Percentiles rank a stretch among this genome's conserved stretches.
Evolutionary conservation across 1,140 invertebrate species (phyloP).

Genomic region (Arion vulgaris): DNA sequence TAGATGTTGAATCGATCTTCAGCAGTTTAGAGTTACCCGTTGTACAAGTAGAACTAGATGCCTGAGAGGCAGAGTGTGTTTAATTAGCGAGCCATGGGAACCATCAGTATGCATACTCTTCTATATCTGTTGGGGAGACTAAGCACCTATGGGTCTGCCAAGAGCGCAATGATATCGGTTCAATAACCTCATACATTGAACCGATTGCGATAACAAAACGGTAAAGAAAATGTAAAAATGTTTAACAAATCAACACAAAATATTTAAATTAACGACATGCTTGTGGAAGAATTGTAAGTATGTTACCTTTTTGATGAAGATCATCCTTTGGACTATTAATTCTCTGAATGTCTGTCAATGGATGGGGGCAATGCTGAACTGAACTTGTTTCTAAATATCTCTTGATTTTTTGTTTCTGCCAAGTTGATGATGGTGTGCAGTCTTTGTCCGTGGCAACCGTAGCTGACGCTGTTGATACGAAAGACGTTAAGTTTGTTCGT

Average conservation of each 20-base stretch:
- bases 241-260: neutral
- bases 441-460: neutral
- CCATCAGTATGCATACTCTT: too few relatives aligned
- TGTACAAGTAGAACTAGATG: too few relatives aligned
- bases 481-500: neutral
- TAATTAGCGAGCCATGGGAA: too few relatives aligned
- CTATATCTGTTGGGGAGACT: too few relatives aligned
- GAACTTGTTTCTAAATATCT: neutral
- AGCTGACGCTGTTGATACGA: neutral
- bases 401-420: neutral
- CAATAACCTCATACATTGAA: neutral
- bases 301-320: neutral
- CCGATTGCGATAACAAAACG: neutral
- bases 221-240: neutral
- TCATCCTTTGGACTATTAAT: neutral
- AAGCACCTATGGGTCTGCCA: too few relatives aligned
- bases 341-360: neutral
- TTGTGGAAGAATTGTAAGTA: too few relatives aligned
- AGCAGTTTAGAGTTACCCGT: too few relatives aligned
- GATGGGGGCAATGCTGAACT: neutral
- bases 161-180: too few relatives aligned
- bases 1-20: too few relatives aligned
- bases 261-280: neutral
- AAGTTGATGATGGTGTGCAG: neutral
- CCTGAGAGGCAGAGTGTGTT: too few relatives aligned